A percentile compares a stretch with the other conserved stretches of the same genome.
Conservation (phyloP, 2,888 invertebrate genomes). For the Chrysolina haemoptera region DNA sequence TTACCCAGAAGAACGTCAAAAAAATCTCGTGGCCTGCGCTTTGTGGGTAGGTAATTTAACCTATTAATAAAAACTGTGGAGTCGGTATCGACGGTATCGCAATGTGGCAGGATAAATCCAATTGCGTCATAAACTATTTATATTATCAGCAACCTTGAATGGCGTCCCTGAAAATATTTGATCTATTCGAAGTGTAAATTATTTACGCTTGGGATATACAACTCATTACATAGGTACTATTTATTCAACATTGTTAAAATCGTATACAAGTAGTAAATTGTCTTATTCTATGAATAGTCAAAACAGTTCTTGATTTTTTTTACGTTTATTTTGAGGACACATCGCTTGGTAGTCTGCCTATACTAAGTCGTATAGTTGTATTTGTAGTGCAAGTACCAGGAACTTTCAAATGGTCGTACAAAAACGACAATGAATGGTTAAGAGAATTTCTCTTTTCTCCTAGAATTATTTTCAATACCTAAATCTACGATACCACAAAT, state of each 20-base stretch:
- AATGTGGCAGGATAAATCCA: conserved; percentile 13
- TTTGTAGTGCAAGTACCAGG: too few relatives aligned
- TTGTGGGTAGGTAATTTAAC: background rate
- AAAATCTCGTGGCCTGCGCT: background rate
- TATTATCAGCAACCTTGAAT: conserved; percentile 20
- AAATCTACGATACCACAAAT: too few relatives aligned
- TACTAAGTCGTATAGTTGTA: too few relatives aligned
- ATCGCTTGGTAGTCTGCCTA: too few relatives aligned
- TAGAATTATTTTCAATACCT: too few relatives aligned
- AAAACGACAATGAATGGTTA: too few relatives aligned
- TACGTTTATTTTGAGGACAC: too few relatives aligned
- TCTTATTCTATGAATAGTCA: too few relatives aligned
- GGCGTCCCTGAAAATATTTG: background rate
- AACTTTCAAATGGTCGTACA: too few relatives aligned
- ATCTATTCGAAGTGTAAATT: background rate
- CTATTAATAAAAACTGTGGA: conserved; percentile 11
- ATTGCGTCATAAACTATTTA: conserved; percentile 21
- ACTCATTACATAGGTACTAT: background rate
- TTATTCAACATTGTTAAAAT: background rate
- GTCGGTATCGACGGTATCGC: conserved; percentile 8
- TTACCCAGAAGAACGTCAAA: background rate
- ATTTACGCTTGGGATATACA: background rate
- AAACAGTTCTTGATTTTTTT: too few relatives aligned
- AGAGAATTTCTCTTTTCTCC: too few relatives aligned
- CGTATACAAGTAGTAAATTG: background rate